These are phyloP conservation scores for Hanleya hanleyi DNA, from an alignment of 2,888 invertebrate species.

Conservation along the genomic window DNA sequence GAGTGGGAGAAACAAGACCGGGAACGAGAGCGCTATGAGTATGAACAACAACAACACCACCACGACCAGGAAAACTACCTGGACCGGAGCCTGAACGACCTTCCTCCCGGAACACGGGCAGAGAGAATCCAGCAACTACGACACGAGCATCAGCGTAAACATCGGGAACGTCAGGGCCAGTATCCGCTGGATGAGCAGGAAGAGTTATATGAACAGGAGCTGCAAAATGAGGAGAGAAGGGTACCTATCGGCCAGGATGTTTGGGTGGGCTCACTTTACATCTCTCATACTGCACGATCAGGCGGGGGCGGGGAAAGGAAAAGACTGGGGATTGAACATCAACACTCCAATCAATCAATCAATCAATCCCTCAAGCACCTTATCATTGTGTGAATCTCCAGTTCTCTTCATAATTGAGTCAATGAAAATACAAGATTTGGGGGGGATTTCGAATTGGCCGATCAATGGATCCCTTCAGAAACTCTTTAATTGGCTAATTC, in stretches of 20 bases:
- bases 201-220: conserved; percentile 62
- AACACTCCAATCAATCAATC: too few relatives aligned
- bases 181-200: conserved; percentile 77
- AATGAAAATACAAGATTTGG: too few relatives aligned
- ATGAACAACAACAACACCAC: conserved; percentile 63
- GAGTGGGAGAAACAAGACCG: conserved; percentile 34
- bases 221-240: conserved; percentile 59
- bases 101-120: conserved; percentile 42
- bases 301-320: too few relatives aligned
- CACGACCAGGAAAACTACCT: neutral
- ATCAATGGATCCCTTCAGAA: too few relatives aligned
- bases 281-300: too few relatives aligned
- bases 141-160: conserved; percentile 77
- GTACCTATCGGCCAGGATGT: conserved; percentile 34
- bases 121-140: conserved; percentile 76
- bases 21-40: conserved; percentile 28
- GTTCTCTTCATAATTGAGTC: too few relatives aligned
- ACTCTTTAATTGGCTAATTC: too few relatives aligned
- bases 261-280: neutral
- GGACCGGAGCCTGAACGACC: neutral
- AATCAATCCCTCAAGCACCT: too few relatives aligned
- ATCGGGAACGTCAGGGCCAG: conserved; percentile 78
- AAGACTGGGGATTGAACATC: too few relatives aligned
- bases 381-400: too few relatives aligned
- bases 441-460: too few relatives aligned